These are phyloP conservation scores for Amblyteles armatorius DNA, from an alignment of 2,888 invertebrate genomes.

Conservation along the genomic window DNA sequence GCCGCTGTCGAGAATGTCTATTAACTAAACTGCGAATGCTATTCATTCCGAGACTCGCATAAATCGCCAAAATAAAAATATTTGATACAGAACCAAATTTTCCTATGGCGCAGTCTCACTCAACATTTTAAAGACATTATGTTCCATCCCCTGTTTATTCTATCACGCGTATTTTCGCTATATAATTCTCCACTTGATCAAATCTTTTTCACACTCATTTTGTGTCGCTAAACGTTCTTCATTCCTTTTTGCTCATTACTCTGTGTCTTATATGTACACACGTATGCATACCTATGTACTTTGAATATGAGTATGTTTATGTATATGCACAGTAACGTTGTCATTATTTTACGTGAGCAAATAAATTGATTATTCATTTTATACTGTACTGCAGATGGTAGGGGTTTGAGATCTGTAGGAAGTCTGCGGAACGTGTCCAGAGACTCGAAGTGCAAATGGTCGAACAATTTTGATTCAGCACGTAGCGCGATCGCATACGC, in stretches of 20 bases:
- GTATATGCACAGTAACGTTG: slow-evolving; percentile 80
- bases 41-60: neutral
- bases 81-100: neutral
- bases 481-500: slow-evolving; percentile 40
- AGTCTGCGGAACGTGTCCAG: slow-evolving; percentile 18
- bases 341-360: slow-evolving; percentile 82
- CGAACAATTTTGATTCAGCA: slow-evolving; percentile 22
- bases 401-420: slow-evolving; percentile 6
- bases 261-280: slow-evolving; percentile 59
- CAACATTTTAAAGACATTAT: neutral
- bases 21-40: neutral
- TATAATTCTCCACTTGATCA: slow-evolving; percentile 4
- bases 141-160: neutral
- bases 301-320: slow-evolving; percentile 71
- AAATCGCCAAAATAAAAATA: neutral
- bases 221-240: slow-evolving; percentile 30
- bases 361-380: slow-evolving; percentile 80
- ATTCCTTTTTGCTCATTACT: slow-evolving; percentile 35
- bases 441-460: slow-evolving; percentile 47
- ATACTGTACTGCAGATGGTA: slow-evolving; percentile 68
- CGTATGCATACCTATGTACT: slow-evolving; percentile 53
- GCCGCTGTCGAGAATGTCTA: too few species aligned
- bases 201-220: neutral
- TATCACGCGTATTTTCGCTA: neutral
- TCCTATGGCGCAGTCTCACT: neutral